phyloP scores from a whole-genome alignment of 2,113 vertebrate genomes.

The Eubucco bourcierii region DNA sequence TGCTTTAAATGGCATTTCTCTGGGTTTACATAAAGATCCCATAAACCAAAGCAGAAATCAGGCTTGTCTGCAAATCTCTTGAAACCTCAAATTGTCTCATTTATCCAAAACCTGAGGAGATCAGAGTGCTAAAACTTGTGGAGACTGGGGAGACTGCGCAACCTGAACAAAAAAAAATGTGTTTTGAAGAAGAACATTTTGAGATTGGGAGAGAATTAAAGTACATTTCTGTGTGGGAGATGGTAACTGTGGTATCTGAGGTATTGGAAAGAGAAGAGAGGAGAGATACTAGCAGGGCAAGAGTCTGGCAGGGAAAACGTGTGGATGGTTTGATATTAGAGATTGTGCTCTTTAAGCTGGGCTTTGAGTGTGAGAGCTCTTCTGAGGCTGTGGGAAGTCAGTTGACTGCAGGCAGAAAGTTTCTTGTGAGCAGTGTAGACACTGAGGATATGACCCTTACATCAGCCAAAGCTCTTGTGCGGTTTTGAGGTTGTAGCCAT shows the following conservation, averaged over 20 bases:
- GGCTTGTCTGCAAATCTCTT: background rate
- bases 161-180: background rate
- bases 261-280: background rate
- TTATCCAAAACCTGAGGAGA: background rate
- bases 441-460: background rate
- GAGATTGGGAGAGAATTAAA: background rate
- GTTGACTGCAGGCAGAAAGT: background rate
- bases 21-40: background rate
- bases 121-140: background rate
- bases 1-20: background rate
- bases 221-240: background rate
- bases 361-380: background rate
- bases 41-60: background rate
- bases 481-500: background rate
- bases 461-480: background rate
- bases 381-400: background rate
- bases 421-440: background rate
- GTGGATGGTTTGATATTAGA: rapidly evolving
- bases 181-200: background rate
- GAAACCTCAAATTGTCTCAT: background rate
- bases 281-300: background rate
- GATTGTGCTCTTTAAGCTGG: background rate
- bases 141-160: background rate
- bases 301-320: rapidly evolving
- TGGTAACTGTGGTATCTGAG: background rate